Base-by-base conservation (phyloP, 2,888 invertebrate species). In the Rotaria magnacalcarata region DNA sequence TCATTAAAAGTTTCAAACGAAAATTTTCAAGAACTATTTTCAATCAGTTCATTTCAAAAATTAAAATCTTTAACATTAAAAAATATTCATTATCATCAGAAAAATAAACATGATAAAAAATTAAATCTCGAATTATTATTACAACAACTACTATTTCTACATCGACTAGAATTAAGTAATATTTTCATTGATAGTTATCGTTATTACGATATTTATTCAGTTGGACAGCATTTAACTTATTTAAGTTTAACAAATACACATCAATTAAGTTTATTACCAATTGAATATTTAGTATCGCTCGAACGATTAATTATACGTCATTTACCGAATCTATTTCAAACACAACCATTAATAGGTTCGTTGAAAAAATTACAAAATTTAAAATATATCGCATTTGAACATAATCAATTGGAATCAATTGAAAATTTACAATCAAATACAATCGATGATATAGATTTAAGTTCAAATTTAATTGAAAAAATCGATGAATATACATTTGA, bases 401-500 rank as follows among this genome's bases (percentile, higher is more conserved):
- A 80, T 47, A 80, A 80, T 80, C 75, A 80, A 80, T 80, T 80
- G 8, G 47, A 43, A 80, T 8, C 47, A 8, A 47, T 80, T 11
- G 43, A 43, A 21, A 7, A 47, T 47, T 80, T 80, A 47, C 75
- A 24, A 24, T 80, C 75, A 24, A 47, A 43, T 21, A 41, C 43
- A 24, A 47, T 80, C 8, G 43, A 80, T 47, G 75, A 80, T 24
- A 47, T 80, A 11, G 75, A 80, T 80, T n/a, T 80, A 80, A 80
- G 75, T 80, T 47, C 75, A 80, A 80, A 80, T 80, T 47, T 80
- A 47, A 80, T 80, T 24, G 75, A 80, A 80, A 19, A 2, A 1
- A 80, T 80, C 41, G 75, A 80, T 80, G 75, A 80, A 80, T 80
- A 47, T 47, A 43, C 41, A 47, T 80, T 80, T 47, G 75, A 80